Evolutionary conservation across 1,140 invertebrate genomes (phyloP).

Genomic region (Drosophila burlai): DNA sequence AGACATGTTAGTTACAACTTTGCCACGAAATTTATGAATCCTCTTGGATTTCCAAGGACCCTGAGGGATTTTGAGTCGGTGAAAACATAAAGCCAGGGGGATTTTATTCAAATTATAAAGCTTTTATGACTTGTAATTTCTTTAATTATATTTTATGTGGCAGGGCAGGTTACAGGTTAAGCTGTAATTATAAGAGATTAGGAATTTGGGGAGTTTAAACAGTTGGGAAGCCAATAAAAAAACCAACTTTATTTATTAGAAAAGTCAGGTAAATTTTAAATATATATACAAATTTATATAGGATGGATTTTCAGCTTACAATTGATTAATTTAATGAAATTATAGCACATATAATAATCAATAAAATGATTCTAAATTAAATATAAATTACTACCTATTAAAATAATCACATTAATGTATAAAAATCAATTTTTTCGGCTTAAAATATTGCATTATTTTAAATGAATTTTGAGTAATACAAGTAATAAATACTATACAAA

Average conservation of each 20-base stretch:
- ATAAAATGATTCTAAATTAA: not conserved
- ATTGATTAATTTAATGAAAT: too few relatives aligned
- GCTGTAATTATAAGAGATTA: not conserved
- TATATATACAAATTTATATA: too few relatives aligned
- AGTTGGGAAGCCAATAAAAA: not conserved
- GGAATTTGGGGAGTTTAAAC: not conserved
- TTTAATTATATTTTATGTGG: constrained; percentile 5
- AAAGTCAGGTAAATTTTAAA: too few relatives aligned
- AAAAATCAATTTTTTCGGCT: not conserved
- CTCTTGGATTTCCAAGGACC: constrained; percentile 24
- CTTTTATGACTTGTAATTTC: not conserved
- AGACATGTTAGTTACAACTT: constrained; percentile 69
- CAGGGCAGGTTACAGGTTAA: too few relatives aligned
- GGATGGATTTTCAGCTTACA: too few relatives aligned
- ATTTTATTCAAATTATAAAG: constrained; percentile 24
- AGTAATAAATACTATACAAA: too few relatives aligned
- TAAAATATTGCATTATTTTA: too few relatives aligned
- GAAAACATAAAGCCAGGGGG: not conserved
- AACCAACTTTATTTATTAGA: too few relatives aligned
- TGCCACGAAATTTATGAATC: constrained; percentile 50
- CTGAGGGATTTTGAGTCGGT: constrained; percentile 23
- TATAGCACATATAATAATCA: too few relatives aligned
- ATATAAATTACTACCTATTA: not conserved
- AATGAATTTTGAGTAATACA: too few relatives aligned
- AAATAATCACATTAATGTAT: not conserved